Conservation (phyloP, 2,888 invertebrate genomes). For the Drosophila algonquin region DNA sequence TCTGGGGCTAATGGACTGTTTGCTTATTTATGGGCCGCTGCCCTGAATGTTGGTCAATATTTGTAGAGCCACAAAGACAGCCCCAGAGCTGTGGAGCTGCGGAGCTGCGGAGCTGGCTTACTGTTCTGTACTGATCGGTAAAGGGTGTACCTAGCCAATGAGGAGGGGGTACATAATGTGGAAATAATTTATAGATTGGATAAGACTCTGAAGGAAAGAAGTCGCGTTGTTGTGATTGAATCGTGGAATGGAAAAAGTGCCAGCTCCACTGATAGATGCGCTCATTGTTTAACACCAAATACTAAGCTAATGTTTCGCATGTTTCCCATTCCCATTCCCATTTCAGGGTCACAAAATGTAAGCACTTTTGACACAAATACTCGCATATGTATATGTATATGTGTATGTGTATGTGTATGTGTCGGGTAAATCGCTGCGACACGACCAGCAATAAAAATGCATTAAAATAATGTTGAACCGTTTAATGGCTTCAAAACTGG, state of each 20-base stretch:
- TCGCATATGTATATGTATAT: too few species aligned
- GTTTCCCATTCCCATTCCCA: slow-evolving; percentile 3
- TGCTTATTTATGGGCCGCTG: slow-evolving; percentile 49
- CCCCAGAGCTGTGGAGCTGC: too few species aligned
- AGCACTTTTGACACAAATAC: slow-evolving; percentile 22
- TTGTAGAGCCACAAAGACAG: slow-evolving; percentile 35
- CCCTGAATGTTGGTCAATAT: slow-evolving; percentile 51
- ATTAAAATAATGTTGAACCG: slow-evolving; percentile 60
- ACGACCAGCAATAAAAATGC: slow-evolving; percentile 55
- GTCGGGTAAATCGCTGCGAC: slow-evolving; percentile 8
- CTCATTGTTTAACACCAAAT: slow-evolving; percentile 31
- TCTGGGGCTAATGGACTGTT: slow-evolving; percentile 48
- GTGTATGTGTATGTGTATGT: too few species aligned
- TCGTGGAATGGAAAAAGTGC: neutral
- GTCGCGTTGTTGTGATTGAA: slow-evolving; percentile 19
- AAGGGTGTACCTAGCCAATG: neutral
- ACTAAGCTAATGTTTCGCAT: slow-evolving; percentile 27
- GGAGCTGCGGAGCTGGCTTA: slow-evolving; percentile 19
- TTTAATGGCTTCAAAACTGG: slow-evolving; percentile 26
- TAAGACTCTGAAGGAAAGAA: slow-evolving; percentile 22
- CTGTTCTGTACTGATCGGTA: slow-evolving; percentile 1
- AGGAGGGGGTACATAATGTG: slow-evolving; percentile 32
- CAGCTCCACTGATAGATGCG: slow-evolving; percentile 27
- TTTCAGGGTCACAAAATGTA: slow-evolving; percentile 42
- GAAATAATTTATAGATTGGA: slow-evolving; percentile 50